A percentile compares a stretch with the other conserved stretches of the same genome.
Conservation (phyloP, 2,888 invertebrate genomes). For the Dioctria linearis region DNA sequence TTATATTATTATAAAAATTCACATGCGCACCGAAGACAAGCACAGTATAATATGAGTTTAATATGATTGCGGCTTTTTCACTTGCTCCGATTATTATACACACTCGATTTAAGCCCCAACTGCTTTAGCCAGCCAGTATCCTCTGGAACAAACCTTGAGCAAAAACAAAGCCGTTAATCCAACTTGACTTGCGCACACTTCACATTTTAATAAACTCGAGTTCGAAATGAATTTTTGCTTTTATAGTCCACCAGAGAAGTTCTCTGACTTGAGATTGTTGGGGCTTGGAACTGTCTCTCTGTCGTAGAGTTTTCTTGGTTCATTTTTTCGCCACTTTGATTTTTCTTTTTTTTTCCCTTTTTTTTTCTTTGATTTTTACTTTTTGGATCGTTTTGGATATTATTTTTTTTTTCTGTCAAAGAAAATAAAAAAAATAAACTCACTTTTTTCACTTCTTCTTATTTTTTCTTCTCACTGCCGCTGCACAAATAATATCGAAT, state of each 20-base stretch:
- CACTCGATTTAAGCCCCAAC: constrained; percentile 26
- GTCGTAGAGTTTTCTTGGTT: constrained; percentile 30
- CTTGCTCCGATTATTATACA: constrained; percentile 18
- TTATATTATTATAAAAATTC: too few relatives aligned
- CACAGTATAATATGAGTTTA: constrained; percentile 1
- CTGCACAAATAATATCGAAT: constrained; percentile 51
- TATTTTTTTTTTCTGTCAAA: neutral
- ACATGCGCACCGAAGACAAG: neutral
- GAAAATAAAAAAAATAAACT: constrained; percentile 1
- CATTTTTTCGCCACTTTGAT: constrained; percentile 9
- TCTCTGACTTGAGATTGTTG: constrained; percentile 40
- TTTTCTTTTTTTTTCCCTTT: neutral
- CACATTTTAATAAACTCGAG: constrained; percentile 71
- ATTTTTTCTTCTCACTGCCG: constrained; percentile 4
- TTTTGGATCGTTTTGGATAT: neutral
- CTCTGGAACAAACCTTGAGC: neutral
- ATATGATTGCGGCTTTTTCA: constrained; percentile 24
- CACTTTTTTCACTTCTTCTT: constrained; percentile 40
- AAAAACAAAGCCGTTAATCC: constrained; percentile 41
- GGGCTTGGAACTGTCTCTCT: constrained; percentile 43
- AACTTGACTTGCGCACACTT: constrained; percentile 69
- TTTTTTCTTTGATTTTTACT: constrained; percentile 1
- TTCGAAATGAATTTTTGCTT: constrained; percentile 70
- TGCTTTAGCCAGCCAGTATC: constrained; percentile 13
- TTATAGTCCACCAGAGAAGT: constrained; percentile 65